phyloP scores from a whole-genome alignment of 2,113 vertebrate species.

The Tychaedon coryphoeus region DNA sequence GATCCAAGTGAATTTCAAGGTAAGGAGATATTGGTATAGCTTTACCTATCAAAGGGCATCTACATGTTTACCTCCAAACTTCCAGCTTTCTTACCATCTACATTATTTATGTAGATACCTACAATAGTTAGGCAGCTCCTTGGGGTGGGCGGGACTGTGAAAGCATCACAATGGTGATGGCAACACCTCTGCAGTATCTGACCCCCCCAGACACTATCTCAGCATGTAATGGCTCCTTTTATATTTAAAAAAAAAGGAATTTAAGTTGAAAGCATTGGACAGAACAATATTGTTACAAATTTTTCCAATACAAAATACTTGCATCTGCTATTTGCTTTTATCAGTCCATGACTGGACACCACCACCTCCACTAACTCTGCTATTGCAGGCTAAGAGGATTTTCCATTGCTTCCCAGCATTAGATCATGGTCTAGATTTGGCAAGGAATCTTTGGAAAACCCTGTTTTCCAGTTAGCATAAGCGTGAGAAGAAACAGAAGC shows the following conservation, averaged over 20 bases:
- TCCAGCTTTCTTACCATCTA: neutral
- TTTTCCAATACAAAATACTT: neutral
- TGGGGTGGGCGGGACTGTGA: neutral
- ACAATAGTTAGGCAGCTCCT: neutral
- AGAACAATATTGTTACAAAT: neutral
- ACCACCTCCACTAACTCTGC: neutral
- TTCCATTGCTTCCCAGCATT: neutral
- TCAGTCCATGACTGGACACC: neutral
- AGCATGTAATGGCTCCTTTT: neutral
- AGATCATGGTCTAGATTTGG: slow-evolving; percentile 3
- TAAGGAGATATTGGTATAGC: neutral
- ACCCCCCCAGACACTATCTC: neutral
- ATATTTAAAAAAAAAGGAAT: neutral
- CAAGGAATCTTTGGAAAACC: neutral
- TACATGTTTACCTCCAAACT: neutral
- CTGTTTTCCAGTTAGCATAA: neutral
- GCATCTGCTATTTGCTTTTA: neutral
- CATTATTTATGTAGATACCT: neutral
- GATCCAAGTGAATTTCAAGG: neutral
- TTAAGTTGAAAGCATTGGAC: neutral
- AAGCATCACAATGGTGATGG: neutral
- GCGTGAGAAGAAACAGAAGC: neutral
- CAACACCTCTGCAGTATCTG: neutral
- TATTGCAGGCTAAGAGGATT: neutral
- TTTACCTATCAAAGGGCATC: neutral